These are phyloP conservation scores for Aurelia aurita DNA, from an alignment of 30 jellyfish, hydroid and myxozoan genomes.

Conservation along the genomic window DNA sequence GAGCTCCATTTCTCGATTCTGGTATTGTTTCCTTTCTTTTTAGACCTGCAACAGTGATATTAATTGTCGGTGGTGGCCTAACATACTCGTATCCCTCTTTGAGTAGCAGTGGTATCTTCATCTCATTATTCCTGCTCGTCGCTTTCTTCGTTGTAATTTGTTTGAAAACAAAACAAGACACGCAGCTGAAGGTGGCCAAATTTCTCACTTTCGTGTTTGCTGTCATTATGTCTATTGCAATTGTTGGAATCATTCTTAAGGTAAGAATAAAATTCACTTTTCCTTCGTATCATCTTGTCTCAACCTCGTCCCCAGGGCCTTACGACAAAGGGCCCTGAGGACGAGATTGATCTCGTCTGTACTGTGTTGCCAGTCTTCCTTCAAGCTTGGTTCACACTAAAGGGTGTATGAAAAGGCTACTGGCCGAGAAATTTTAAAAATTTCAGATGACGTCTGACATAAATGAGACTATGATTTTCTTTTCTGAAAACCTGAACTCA, in stretches of 20 bases:
- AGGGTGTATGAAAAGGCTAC: no score
- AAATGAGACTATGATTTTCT: no score
- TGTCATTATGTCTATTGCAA: conserved; percentile 87
- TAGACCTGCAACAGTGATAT: conserved; percentile 93
- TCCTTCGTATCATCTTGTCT: neutral
- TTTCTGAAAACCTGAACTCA: no score
- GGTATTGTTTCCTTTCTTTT: neutral
- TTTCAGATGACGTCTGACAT: no score
- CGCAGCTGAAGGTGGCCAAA: conserved; percentile 87
- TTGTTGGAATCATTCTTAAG: conserved; percentile 92
- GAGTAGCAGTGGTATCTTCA: conserved; percentile 57
- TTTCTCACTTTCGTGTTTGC: conserved; percentile 89
- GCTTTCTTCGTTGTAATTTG: conserved; percentile 70
- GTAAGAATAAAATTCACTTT: conserved; percentile 11
- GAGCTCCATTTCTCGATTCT: no score
- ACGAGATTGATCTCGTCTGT: no score
- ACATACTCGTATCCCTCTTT: conserved; percentile 77
- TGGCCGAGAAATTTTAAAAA: no score
- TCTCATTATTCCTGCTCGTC: conserved; percentile 55
- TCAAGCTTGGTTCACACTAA: no score
- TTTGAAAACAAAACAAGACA: conserved; percentile 77
- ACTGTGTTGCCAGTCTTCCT: no score
- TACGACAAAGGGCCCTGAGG: no score
- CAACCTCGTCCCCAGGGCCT: no score
- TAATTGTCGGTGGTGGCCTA: conserved; percentile 95